phyloP scores from a whole-genome alignment of 2,797 vertebrate species.

The Acrossocheilus fasciatus region DNA sequence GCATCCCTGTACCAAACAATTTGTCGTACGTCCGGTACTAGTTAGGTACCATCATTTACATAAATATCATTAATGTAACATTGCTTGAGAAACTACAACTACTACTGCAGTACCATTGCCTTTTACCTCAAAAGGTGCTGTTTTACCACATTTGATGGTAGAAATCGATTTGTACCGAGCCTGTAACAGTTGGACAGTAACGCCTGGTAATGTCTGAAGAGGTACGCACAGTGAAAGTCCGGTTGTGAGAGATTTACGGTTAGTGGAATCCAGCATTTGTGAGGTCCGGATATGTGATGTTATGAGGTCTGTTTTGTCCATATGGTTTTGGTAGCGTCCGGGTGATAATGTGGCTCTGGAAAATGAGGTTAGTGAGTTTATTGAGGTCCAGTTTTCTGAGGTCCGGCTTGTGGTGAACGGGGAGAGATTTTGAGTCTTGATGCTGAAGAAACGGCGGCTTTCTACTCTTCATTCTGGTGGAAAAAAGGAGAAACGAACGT shows the following conservation, averaged over 20 bases:
- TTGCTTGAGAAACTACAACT: neutral
- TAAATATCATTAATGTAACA: conserved; percentile 46
- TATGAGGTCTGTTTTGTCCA: conserved; percentile 49
- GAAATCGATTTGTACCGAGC: neutral
- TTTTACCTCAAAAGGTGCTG: conserved; percentile 6
- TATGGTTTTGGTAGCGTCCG: conserved; percentile 8
- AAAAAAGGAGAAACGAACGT: conserved; percentile 62
- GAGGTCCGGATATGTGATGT: conserved; percentile 49
- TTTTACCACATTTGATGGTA: neutral
- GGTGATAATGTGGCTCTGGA: conserved; percentile 36
- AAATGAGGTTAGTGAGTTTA: conserved; percentile 38
- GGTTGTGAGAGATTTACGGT: conserved; percentile 35
- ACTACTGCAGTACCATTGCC: conserved; percentile 15
- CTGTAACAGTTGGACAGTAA: conserved; percentile 28
- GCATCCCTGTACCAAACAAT: conserved; percentile 43
- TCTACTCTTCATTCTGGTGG: conserved; percentile 82
- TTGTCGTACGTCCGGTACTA: neutral
- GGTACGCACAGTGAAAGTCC: conserved; percentile 29
- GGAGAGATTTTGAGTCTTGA: conserved; percentile 37
- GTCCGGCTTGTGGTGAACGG: conserved; percentile 72
- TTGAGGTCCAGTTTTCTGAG: conserved; percentile 74
- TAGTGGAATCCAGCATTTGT: conserved; percentile 43
- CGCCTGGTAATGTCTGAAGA: conserved; percentile 32
- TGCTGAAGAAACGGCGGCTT: conserved; percentile 76
- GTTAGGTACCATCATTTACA: conserved; percentile 46